These are phyloP conservation scores for Nephrocerus scutellatus DNA, from an alignment of 2,888 invertebrate genomes.

Conservation along the genomic window DNA sequence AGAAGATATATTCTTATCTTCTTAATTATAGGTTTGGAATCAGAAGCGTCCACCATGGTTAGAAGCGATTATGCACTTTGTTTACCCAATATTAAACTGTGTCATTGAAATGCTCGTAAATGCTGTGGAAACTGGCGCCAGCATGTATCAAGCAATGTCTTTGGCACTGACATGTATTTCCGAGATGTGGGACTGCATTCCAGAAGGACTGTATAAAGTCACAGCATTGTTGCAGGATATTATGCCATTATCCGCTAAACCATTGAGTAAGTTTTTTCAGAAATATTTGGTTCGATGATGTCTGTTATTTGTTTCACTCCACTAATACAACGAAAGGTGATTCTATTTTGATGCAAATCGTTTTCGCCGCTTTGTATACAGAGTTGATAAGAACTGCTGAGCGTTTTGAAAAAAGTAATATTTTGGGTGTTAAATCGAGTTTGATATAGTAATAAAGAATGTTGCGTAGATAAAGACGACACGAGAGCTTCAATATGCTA, in stretches of 20 bases:
- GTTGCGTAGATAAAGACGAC: conserved; percentile 24
- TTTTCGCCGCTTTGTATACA: conserved; percentile 63
- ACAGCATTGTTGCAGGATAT: conserved; percentile 59
- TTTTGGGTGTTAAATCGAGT: neutral
- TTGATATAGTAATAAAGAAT: neutral
- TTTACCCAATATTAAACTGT: conserved; percentile 57
- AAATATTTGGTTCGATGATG: neutral
- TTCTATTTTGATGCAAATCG: conserved; percentile 64
- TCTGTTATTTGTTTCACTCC: neutral
- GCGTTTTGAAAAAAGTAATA: conserved; percentile 31
- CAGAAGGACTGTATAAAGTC: conserved; percentile 54
- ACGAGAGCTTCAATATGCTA: conserved; percentile 55
- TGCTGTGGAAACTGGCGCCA: conserved; percentile 67
- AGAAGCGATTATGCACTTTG: conserved; percentile 61
- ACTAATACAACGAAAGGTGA: conserved; percentile 31
- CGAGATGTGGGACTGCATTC: conserved; percentile 62
- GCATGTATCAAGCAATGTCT: conserved; percentile 75
- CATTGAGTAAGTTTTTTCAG: conserved; percentile 49
- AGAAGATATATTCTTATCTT: too few relatives aligned
- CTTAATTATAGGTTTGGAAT: conserved; percentile 73
- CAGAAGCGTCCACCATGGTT: conserved; percentile 72
- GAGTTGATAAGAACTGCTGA: conserved; percentile 53
- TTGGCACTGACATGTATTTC: conserved; percentile 63
- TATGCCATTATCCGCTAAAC: conserved; percentile 62
- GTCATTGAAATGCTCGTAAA: conserved; percentile 62